phyloP scores from a whole-genome alignment of 2,888 invertebrate genomes.

The Andricus curvator region DNA sequence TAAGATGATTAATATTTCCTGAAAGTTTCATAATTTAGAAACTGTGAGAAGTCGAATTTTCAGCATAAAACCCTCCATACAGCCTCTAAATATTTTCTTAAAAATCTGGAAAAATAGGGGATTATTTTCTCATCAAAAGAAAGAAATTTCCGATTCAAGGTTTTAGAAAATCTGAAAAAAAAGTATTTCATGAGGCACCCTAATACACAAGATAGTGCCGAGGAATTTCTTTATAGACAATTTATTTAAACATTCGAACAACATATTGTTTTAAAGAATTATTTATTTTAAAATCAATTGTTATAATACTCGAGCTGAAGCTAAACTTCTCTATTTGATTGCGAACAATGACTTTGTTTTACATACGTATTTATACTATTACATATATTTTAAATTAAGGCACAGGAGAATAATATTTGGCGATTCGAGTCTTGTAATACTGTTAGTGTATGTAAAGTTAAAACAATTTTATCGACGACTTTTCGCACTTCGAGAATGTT shows the following conservation, averaged over 20 bases:
- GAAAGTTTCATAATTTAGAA: too few relatives aligned
- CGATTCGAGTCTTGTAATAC: constrained; percentile 46
- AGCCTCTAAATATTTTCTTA: too few relatives aligned
- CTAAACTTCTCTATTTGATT: neutral
- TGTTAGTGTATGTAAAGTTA: constrained; percentile 10
- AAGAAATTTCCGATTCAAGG: too few relatives aligned
- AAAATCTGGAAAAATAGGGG: too few relatives aligned
- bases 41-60: too few relatives aligned
- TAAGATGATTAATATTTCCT: too few relatives aligned
- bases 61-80: too few relatives aligned
- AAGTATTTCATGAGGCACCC: too few relatives aligned
- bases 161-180: too few relatives aligned
- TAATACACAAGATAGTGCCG: neutral
- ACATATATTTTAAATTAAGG: constrained; percentile 57
- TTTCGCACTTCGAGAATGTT: constrained; percentile 4
- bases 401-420: constrained; percentile 48
- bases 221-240: too few relatives aligned
- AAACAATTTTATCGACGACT: constrained; percentile 19
- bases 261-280: neutral
- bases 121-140: too few relatives aligned
- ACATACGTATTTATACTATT: neutral
- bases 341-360: neutral
- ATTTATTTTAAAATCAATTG: constrained; percentile 7
- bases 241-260: neutral
- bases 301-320: constrained; percentile 8